Base-by-base conservation (phyloP, 2,888 invertebrate species). In the Syrista parreyssii region DNA sequence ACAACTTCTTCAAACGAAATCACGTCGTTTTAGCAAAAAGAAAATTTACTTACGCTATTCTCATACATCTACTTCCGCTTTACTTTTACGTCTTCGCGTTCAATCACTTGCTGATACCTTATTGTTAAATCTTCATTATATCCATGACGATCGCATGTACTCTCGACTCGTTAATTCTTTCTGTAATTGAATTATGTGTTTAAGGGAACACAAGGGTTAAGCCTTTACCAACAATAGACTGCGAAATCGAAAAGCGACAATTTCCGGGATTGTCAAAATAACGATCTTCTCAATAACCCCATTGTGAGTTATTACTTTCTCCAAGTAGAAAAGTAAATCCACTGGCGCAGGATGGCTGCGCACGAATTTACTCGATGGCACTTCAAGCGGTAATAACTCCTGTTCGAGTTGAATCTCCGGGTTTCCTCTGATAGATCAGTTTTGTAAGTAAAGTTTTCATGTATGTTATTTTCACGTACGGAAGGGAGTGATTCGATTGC, bases 301-400 rank as follows among this genome's bases (percentile, higher is more conserved):
- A 55, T 55, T 23, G 55, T 55, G 55, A 55, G 55, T 55, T 55
- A 55, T 55, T 23, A 55, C 55, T 9, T 55, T 55, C 23, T 55
- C 55, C 55, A 9, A 55, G 23, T 55, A 55, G 55, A 55, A 55
- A 55, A 55, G 55, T 55, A 55, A 55, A 55, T 55, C 55, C 55
- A 55, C 55, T 55, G 23, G 55, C 55, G 55, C 23, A 55, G 23
- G 55, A 23, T 9, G 55, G 2, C 23, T 55, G 23, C 9, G 55
- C 55, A 23, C 55, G 55, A 55, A 23, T 68, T 68, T 31, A 78
- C 81, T 83, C 83, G 76, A 82, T 79, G 78, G 79, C 76, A 79
- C 81, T 83, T 81, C 79, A 79, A 68, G 81, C 84, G 84, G 84
- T 84, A 84, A 84, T 84, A 84, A 84, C 77, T 80, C 74, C 79